These are phyloP conservation scores for Drosophila sp. DNA, from an alignment of 1,140 invertebrate genomes.

Conservation along the genomic window DNA sequence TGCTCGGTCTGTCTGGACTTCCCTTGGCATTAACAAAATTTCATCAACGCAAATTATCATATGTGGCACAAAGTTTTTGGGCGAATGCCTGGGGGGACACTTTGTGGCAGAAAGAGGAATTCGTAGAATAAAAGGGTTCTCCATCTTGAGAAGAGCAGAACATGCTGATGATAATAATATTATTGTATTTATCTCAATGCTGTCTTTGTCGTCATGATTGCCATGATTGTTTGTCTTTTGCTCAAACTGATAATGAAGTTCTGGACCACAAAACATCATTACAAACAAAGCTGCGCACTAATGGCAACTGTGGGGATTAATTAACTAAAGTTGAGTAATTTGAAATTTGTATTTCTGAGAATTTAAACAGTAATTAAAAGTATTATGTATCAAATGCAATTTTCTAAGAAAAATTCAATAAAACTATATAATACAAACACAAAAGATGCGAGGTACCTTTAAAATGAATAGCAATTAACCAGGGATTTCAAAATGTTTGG, in stretches of 20 bases:
- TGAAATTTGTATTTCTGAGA: constrained; percentile 24
- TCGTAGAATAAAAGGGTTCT: not conserved
- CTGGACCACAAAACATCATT: constrained; percentile 33
- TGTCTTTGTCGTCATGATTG: constrained; percentile 18
- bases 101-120: constrained; percentile 14
- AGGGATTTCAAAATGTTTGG: too few species aligned
- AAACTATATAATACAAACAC: too few species aligned
- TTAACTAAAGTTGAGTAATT: constrained; percentile 72
- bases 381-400: not conserved
- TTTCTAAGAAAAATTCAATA: too few species aligned
- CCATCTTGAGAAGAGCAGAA: constrained; percentile 41
- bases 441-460: too few species aligned
- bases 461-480: too few species aligned
- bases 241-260: constrained; percentile 63
- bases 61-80: constrained; percentile 18
- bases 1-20: not conserved
- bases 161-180: constrained; percentile 62
- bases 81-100: constrained; percentile 9
- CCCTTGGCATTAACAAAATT: constrained; percentile 60
- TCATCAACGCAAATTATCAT: constrained; percentile 78
- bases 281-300: constrained; percentile 21
- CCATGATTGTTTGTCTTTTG: not conserved
- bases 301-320: constrained; percentile 67
- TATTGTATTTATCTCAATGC: constrained; percentile 64
- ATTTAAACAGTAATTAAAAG: constrained; percentile 1